A percentile compares a stretch with the other conserved stretches of the same genome.
phyloP scores from a whole-genome alignment of 92 coral and sea anemone genomes.

The Actinostola sp. region DNA sequence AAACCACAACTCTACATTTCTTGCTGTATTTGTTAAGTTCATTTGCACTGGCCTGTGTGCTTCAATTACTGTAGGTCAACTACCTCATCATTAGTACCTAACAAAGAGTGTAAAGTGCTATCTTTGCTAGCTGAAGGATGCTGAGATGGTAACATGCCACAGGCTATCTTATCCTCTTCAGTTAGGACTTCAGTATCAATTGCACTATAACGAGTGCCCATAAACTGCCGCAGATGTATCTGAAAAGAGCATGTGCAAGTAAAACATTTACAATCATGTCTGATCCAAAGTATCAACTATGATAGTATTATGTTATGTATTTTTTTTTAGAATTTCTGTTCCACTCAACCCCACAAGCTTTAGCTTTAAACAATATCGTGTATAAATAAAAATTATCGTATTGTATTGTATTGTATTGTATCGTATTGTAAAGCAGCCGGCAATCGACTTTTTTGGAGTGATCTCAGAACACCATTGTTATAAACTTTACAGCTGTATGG shows the following conservation, averaged over 20 bases:
- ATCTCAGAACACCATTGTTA: neutral
- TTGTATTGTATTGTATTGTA: too few species aligned
- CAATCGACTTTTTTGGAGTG: too few species aligned
- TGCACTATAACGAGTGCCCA: conserved; percentile 94
- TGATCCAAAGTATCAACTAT: too few species aligned
- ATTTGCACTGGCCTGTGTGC: neutral
- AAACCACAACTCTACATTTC: too few species aligned
- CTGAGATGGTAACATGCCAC: conserved; percentile 58
- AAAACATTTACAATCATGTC: neutral
- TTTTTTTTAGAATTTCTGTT: too few species aligned
- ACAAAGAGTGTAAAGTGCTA: neutral
- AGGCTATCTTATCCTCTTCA: conserved; percentile 87
- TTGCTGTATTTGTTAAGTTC: neutral
- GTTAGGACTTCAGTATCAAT: conserved; percentile 87
- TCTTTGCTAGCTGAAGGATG: conserved; percentile 5
- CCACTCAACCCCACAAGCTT: too few species aligned
- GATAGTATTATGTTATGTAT: too few species aligned
- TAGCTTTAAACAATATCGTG: too few species aligned
- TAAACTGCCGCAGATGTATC: conserved; percentile 96
- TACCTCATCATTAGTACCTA: conserved; percentile 16
- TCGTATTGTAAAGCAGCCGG: too few species aligned
- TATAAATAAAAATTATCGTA: too few species aligned
- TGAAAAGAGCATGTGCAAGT: neutral
- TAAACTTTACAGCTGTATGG: neutral
- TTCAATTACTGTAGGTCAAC: conserved; percentile 16